phyloP scores from a whole-genome alignment of 2,113 vertebrate genomes.

The Trematocara unimaculatum region DNA sequence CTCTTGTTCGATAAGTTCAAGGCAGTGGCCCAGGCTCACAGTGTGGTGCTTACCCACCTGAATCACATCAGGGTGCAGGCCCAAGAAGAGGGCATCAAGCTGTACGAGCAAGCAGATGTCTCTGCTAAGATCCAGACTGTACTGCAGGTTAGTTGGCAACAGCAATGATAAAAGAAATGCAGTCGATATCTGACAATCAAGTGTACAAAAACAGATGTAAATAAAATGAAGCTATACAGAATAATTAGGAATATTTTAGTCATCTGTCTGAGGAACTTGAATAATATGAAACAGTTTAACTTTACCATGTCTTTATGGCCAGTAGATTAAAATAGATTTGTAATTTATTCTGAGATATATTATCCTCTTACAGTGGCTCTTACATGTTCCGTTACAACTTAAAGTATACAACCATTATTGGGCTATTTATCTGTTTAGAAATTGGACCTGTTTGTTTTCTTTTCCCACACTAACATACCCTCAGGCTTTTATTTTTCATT shows the following conservation, averaged over 20 bases:
- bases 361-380: background rate
- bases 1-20: conserved; percentile 96
- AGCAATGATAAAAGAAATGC: background rate
- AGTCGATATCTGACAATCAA: background rate
- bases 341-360: background rate
- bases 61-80: conserved; percentile 79
- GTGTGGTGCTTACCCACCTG: conserved; percentile 85
- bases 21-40: conserved; percentile 88
- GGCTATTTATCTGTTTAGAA: background rate
- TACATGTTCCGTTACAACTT: background rate
- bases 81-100: conserved; percentile 84
- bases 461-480: background rate
- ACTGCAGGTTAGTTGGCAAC: conserved; percentile 80
- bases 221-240: background rate
- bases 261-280: background rate
- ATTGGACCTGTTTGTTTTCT: background rate
- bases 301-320: background rate
- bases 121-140: conserved; percentile 97
- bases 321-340: background rate
- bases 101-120: conserved; percentile 97
- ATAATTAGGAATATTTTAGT: background rate
- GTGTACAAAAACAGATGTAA: background rate
- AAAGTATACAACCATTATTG: background rate
- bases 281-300: background rate
- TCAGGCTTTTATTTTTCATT: background rate